Conservation (phyloP, 2,113 vertebrate species). For the Eulacestoma nigropectus region DNA sequence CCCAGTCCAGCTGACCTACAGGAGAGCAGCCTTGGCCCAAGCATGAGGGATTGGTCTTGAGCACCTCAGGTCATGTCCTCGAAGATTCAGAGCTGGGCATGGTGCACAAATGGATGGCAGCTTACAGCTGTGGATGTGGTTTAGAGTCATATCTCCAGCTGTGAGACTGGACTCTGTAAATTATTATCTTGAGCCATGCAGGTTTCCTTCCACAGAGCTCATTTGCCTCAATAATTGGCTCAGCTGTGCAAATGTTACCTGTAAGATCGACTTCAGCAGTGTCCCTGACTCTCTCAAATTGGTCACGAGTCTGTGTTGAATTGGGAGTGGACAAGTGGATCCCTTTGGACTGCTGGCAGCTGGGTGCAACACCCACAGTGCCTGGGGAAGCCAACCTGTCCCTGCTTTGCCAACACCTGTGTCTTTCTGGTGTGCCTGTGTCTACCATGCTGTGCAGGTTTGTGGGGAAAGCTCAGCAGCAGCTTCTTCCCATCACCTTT, state of each 20-base stretch:
- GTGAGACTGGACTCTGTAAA: not conserved
- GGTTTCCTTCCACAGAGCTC: not conserved
- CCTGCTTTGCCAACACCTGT: accelerated
- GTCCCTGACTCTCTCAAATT: not conserved
- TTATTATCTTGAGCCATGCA: not conserved
- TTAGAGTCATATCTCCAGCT: not conserved
- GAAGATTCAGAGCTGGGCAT: not conserved
- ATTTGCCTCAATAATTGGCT: not conserved
- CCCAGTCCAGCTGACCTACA: not conserved
- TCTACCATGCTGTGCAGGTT: not conserved
- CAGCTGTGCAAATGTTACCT: not conserved
- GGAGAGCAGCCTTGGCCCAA: not conserved
- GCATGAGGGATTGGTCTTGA: not conserved
- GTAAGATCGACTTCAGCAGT: not conserved
- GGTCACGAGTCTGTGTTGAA: accelerated
- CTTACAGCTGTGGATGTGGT: not conserved
- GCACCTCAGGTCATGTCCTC: not conserved
- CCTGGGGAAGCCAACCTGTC: not conserved
- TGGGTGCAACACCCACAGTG: not conserved
- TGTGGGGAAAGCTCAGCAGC: not conserved
- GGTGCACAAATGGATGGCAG: not conserved
- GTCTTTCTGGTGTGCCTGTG: not conserved
- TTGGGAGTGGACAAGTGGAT: not conserved
- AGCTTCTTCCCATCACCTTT: not conserved
- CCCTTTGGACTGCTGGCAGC: not conserved